A percentile compares a stretch with the other conserved stretches of the same genome.
Evolutionary conservation across 2,113 vertebrate genomes (phyloP).

Genomic region (Vidua macroura): DNA sequence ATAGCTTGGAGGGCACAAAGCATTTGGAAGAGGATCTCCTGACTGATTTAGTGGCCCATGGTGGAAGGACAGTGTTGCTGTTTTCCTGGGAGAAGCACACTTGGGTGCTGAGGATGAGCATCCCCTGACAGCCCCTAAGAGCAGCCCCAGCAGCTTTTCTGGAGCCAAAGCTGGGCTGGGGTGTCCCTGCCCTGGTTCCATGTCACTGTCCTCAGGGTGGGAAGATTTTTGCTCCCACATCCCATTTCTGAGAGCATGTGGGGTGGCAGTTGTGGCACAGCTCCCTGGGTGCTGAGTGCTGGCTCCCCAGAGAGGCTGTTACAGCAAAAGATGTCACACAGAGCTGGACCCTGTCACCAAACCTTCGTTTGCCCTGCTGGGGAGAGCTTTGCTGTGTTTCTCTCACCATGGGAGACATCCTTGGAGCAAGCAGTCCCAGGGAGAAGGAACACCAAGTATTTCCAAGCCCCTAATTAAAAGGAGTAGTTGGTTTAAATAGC

Average conservation of each 20-base stretch:
- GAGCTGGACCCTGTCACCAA: not conserved
- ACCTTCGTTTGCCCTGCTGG: rapidly evolving
- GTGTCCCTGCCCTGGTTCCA: not conserved
- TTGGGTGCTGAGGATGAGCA: not conserved
- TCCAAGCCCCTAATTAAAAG: constrained; percentile 50
- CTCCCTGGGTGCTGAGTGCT: not conserved
- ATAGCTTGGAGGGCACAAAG: not conserved
- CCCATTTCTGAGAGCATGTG: rapidly evolving
- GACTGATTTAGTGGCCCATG: not conserved
- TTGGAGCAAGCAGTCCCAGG: not conserved
- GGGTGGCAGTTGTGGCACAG: not conserved
- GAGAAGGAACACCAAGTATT: not conserved
- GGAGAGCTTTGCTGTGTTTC: not conserved
- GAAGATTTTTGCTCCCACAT: not conserved
- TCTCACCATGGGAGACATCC: not conserved
- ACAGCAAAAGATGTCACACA: not conserved
- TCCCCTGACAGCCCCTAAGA: not conserved
- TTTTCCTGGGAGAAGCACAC: not conserved
- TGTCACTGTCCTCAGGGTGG: not conserved
- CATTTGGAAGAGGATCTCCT: not conserved
- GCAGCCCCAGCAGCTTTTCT: not conserved
- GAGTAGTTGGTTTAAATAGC: constrained; percentile 12
- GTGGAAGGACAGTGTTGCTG: not conserved
- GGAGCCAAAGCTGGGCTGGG: not conserved
- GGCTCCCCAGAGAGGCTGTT: not conserved